phyloP scores from a whole-genome alignment of 2,113 vertebrate genomes.

The Apodemus sylvaticus region DNA sequence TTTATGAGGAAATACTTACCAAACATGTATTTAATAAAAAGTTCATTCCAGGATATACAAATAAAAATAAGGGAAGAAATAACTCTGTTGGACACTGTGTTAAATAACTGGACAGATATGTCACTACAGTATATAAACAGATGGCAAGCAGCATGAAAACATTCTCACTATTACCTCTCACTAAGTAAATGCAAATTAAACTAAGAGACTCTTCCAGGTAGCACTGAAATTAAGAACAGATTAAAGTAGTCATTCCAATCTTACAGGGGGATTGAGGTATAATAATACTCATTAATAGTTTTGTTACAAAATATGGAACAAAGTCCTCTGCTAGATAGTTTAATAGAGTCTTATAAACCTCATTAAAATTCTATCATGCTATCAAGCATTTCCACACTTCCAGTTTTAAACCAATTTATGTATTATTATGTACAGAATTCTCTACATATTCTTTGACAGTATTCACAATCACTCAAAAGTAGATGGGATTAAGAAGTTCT shows the following conservation, averaged over 20 bases:
- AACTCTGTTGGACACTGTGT: neutral
- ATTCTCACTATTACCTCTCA: neutral
- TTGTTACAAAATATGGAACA: neutral
- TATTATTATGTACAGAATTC: neutral
- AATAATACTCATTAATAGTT: neutral
- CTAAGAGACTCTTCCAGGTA: neutral
- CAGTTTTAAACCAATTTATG: neutral
- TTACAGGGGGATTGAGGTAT: neutral
- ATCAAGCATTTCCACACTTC: neutral
- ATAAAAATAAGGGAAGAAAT: neutral
- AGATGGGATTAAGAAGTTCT: too few species aligned
- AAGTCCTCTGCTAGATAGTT: neutral
- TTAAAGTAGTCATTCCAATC: neutral
- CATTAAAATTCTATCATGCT: neutral
- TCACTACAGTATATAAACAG: neutral
- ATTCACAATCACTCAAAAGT: neutral
- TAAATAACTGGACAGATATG: neutral
- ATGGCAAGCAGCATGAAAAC: neutral
- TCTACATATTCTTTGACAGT: neutral
- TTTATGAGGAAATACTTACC: conserved; percentile 1
- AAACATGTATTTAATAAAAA: neutral
- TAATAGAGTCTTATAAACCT: neutral
- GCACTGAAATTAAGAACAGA: neutral
- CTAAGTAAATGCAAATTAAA: neutral
- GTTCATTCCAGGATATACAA: neutral